A percentile compares a stretch with the other conserved stretches of the same genome.
Evolutionary conservation across 2,888 invertebrate genomes (phyloP).

Genomic region (Margaritifera margaritifera): DNA sequence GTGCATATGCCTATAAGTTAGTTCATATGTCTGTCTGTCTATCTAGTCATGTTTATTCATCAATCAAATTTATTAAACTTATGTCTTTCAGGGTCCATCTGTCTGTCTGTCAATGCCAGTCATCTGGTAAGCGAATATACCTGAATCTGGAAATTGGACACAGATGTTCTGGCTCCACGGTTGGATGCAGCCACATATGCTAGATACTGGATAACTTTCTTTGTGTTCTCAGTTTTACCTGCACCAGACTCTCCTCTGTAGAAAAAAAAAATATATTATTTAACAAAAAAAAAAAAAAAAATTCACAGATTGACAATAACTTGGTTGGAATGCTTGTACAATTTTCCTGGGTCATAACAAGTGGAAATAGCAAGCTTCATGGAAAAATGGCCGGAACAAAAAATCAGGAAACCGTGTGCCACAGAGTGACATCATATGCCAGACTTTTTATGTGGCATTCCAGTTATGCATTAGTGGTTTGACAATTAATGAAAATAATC

Average conservation of each 20-base stretch:
- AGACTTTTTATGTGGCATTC: no score
- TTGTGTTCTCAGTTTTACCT: slow-evolving; percentile 99
- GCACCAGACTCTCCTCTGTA: slow-evolving; percentile 96
- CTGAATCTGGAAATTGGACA: slow-evolving; percentile 48
- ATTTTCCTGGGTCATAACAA: not conserved
- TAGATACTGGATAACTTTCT: slow-evolving; percentile 99
- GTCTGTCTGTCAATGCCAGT: not conserved
- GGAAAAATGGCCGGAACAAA: no score
- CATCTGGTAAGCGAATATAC: slow-evolving; percentile 31
- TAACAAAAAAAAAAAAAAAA: not conserved
- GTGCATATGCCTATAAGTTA: no score
- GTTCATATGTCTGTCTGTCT: no score
- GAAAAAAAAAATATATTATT: slow-evolving; percentile 14
- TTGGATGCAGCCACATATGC: slow-evolving; percentile 97
- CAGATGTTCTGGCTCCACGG: slow-evolving; percentile 56
- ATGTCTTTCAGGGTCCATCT: not conserved
- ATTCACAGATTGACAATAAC: not conserved
- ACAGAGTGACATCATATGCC: no score
- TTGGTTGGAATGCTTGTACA: not conserved
- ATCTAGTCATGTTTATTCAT: not conserved
- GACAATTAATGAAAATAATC: no score
- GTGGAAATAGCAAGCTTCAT: no score
- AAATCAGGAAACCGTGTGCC: no score
- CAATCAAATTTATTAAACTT: not conserved
- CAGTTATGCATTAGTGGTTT: no score